phyloP scores from a whole-genome alignment of 2,888 invertebrate genomes.

The Cerceris rybyensis region DNA sequence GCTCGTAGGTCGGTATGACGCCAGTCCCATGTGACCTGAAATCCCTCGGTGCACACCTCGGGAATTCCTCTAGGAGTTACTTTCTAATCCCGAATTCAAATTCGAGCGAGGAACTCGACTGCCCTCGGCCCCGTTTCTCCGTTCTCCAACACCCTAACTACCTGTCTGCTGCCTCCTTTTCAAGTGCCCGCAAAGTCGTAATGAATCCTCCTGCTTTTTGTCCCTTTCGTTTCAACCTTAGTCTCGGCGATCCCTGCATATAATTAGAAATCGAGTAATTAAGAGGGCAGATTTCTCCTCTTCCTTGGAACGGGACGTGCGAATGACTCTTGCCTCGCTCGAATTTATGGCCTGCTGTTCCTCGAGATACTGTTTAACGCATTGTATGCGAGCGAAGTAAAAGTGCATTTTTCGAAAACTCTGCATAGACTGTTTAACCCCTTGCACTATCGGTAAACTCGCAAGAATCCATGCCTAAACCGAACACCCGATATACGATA shows the following conservation, averaged over 20 bases:
- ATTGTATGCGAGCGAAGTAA: no score
- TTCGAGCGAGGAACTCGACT: constrained; percentile 39
- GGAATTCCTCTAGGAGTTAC: constrained; percentile 47
- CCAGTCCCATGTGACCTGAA: constrained; percentile 58
- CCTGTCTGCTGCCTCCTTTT: constrained; percentile 31
- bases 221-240: constrained; percentile 14
- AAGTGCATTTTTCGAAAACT: no score
- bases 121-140: constrained; percentile 12
- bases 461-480: no score
- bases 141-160: constrained; percentile 28
- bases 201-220: constrained; percentile 43
- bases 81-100: constrained; percentile 59
- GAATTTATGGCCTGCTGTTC: no score
- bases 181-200: constrained; percentile 13
- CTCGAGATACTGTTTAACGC: no score
- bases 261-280: constrained; percentile 40
- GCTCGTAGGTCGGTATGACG: constrained; percentile 52
- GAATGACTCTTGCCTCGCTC: no score
- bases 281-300: constrained; percentile 10
- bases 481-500: no score
- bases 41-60: constrained; percentile 39
- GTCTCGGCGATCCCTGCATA: constrained; percentile 21
- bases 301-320: no score
- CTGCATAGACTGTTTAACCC: no score
- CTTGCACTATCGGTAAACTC: no score